phyloP scores from a whole-genome alignment of 2,888 invertebrate species.

The Bhutanitis thaidina region DNA sequence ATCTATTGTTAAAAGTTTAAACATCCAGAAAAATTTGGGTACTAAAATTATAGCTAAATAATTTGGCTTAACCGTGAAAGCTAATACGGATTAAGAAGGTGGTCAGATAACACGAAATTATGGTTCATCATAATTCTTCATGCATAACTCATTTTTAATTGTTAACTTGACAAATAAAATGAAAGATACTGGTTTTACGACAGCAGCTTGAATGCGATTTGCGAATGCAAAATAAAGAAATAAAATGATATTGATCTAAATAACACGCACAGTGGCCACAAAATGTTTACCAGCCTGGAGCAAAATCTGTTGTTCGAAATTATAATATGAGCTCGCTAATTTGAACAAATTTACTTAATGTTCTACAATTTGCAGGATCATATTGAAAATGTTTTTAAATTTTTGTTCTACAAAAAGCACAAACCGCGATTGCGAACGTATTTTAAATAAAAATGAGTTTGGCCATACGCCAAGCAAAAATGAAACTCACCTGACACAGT shows the following conservation, averaged over 20 bases:
- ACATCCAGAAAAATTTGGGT: no score
- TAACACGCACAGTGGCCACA: slow-evolving; percentile 27
- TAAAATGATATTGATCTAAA: neutral
- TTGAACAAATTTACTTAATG: slow-evolving; percentile 57
- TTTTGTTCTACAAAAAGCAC: slow-evolving; percentile 27
- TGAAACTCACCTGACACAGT: slow-evolving; percentile 45
- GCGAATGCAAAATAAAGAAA: neutral
- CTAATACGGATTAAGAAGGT: no score
- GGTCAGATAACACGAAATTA: no score
- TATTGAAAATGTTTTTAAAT: slow-evolving; percentile 27
- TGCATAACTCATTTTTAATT: no score
- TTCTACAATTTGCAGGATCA: slow-evolving; percentile 48
- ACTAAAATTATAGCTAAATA: no score
- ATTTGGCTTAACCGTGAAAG: no score
- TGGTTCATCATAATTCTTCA: no score
- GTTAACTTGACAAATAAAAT: no score
- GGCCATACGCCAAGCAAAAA: slow-evolving; percentile 49
- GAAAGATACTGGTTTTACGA: neutral
- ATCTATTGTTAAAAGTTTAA: no score
- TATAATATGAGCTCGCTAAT: slow-evolving; percentile 54
- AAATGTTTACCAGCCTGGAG: slow-evolving; percentile 32
- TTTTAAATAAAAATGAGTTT: slow-evolving; percentile 50
- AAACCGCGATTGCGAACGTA: slow-evolving; percentile 36
- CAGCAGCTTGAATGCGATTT: neutral
- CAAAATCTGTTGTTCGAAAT: slow-evolving; percentile 39